Evolutionary conservation across 2,113 vertebrate genomes (phyloP), one percentile per base, ranked within the genome.

Genomic region (Larimichthys polyactis): DNA sequence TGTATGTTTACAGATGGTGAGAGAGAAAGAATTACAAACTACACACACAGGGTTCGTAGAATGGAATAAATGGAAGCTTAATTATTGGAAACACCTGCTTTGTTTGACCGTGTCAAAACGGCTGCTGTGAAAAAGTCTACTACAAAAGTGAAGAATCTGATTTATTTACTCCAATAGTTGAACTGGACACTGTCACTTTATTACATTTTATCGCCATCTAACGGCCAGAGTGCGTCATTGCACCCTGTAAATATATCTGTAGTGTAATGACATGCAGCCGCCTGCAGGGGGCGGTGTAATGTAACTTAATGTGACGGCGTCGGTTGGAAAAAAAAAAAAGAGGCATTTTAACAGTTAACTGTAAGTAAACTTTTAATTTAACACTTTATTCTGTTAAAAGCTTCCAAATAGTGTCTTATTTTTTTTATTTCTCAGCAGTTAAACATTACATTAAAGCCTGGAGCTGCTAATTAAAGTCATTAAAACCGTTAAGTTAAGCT

Each of bases 281-380:
- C 78, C 88, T 36, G 66, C 15, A 90, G 89, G 11, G 68, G 83
- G 66, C 72, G 40, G 67, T 80, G 78, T 44, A 32, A 51, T 24
- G 67, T n/a, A 71, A 52, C 49, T 27, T 2, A 4, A 0, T 0
- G 10, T 14, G 0, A 36, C 6, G 14, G 16, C 5, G 9, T 12
- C 5, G 11, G 4, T 16, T 9, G 24, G 1, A 1, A 1, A 5
- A 36, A 1, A 5, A 36, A n/a, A 1, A 2, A 1, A 32, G 10
- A 14, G 7, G 8, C 49, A 16, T 32, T 54, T 60, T 20, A 5
- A 3, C 11, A 9, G 4, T 7, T 14, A 40, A 60, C 19, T 40
- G 69, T 78, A 36, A 55, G 72, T 71, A 2, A 44, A 14, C n/a
- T 46, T 72, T 52, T 66, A 22, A 16, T 67, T 76, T 65, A 40